phyloP scores from a whole-genome alignment of 2,888 invertebrate genomes.

The Selenia dentaria region DNA sequence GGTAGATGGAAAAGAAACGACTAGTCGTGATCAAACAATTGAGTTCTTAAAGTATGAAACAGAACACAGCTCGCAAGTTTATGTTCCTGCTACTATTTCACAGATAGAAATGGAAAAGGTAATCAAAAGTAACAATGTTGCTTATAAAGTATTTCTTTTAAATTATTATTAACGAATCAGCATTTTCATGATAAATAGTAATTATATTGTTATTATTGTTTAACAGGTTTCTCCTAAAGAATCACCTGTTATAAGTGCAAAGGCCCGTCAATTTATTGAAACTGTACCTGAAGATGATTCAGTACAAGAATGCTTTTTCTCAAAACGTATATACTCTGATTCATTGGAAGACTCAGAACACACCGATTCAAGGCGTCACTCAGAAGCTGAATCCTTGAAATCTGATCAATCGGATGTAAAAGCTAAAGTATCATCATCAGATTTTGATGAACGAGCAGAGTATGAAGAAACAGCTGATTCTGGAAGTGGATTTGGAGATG shows the following conservation, averaged over 20 bases:
- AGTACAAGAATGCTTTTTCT: slow-evolving; percentile 82
- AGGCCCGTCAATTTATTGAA: slow-evolving; percentile 81
- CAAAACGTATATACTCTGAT: slow-evolving; percentile 80
- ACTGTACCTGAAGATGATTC: slow-evolving; percentile 83
- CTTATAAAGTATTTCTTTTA: too few species aligned
- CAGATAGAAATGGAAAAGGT: slow-evolving; percentile 63
- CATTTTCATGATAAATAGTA: too few species aligned
- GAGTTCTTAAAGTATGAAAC: slow-evolving; percentile 71
- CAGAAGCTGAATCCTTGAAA: slow-evolving; percentile 80
- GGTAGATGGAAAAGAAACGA: slow-evolving; percentile 38
- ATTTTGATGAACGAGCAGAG: slow-evolving; percentile 79
- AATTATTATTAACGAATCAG: too few species aligned
- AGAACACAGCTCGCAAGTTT: slow-evolving; percentile 63
- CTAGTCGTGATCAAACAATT: slow-evolving; percentile 52
- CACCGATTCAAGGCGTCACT: slow-evolving; percentile 77
- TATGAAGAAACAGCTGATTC: slow-evolving; percentile 77
- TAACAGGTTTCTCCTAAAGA: slow-evolving; percentile 68
- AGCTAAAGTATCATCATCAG: slow-evolving; percentile 77
- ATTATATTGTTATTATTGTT: too few species aligned
- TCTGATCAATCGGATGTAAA: slow-evolving; percentile 80
- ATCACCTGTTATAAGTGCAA: slow-evolving; percentile 79
- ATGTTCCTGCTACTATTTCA: slow-evolving; percentile 38
- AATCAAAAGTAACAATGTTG: too few species aligned
- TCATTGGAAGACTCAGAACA: slow-evolving; percentile 81
- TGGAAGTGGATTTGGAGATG: slow-evolving; percentile 80